Conservation (phyloP, 2,113 vertebrate species). For the Lepidothrix coronata region DNA sequence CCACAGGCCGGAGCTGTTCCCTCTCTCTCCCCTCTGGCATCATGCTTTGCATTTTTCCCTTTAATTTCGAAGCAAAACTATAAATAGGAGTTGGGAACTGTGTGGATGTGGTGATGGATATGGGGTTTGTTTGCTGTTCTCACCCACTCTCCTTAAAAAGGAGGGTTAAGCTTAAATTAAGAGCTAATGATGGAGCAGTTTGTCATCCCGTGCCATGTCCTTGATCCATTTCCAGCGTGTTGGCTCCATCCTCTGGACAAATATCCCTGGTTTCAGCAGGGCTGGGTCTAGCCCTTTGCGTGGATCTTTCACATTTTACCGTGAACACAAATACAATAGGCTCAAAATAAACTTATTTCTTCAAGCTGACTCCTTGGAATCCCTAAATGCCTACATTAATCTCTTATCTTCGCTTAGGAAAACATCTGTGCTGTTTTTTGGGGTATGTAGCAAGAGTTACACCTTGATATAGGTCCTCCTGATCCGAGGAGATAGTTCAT, state of each 20-base stretch:
- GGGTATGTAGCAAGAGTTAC: neutral
- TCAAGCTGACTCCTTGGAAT: neutral
- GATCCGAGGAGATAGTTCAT: neutral
- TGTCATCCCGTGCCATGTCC: neutral
- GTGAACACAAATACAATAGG: neutral
- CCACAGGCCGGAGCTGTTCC: neutral
- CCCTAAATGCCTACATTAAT: neutral
- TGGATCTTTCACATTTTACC: neutral
- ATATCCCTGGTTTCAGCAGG: neutral
- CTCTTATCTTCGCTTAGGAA: neutral
- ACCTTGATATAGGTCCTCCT: neutral
- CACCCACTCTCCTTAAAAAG: neutral
- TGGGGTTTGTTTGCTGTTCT: neutral
- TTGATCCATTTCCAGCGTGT: neutral
- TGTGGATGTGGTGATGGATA: neutral
- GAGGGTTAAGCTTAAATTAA: neutral
- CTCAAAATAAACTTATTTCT: neutral
- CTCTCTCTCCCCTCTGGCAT: neutral
- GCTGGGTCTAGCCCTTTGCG: neutral
- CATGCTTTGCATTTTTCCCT: neutral
- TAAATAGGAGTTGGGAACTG: conserved; percentile 24
- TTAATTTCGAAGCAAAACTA: conserved; percentile 1
- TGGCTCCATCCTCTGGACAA: neutral
- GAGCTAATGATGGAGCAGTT: neutral
- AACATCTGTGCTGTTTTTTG: neutral